These are phyloP conservation scores for Propithecus deckenii DNA, from an alignment of 2,797 vertebrate species.

Conservation along the genomic window DNA sequence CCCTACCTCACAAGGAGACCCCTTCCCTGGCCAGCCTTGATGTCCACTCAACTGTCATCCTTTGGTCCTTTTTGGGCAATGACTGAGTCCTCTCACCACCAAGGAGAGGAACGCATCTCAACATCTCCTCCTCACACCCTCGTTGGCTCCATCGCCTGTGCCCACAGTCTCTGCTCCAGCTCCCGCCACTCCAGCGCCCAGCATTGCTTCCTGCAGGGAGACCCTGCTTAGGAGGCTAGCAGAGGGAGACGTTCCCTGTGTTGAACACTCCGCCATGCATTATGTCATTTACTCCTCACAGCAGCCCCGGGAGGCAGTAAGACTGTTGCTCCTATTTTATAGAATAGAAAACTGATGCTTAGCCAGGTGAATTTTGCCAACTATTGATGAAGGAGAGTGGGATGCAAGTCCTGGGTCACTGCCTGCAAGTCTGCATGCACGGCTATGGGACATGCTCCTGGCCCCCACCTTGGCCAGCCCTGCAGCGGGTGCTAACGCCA, in stretches of 20 bases:
- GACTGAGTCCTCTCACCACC: background rate
- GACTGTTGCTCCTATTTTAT: background rate
- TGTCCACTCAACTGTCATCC: background rate
- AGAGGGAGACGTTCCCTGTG: background rate
- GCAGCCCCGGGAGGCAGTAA: background rate
- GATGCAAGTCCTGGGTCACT: background rate
- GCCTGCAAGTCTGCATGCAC: background rate
- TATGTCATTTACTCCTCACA: too few species aligned
- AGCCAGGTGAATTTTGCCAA: background rate
- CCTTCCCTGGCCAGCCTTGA: background rate
- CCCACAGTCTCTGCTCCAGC: background rate
- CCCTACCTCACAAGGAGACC: background rate
- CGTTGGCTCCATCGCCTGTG: background rate
- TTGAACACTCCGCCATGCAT: rapidly evolving
- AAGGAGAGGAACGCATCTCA: background rate
- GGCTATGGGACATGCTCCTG: rapidly evolving
- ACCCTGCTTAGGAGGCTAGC: background rate
- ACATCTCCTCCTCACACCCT: background rate
- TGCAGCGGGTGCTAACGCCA: background rate
- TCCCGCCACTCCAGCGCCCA: too few species aligned
- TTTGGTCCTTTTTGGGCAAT: background rate
- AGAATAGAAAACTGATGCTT: background rate
- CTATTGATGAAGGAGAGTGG: background rate
- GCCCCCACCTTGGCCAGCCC: background rate
- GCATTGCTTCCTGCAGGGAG: background rate